Evolutionary conservation across 2,888 invertebrate genomes (phyloP), one percentile per base, ranked within the genome.

Genomic region (Drosophila tanythrix): DNA sequence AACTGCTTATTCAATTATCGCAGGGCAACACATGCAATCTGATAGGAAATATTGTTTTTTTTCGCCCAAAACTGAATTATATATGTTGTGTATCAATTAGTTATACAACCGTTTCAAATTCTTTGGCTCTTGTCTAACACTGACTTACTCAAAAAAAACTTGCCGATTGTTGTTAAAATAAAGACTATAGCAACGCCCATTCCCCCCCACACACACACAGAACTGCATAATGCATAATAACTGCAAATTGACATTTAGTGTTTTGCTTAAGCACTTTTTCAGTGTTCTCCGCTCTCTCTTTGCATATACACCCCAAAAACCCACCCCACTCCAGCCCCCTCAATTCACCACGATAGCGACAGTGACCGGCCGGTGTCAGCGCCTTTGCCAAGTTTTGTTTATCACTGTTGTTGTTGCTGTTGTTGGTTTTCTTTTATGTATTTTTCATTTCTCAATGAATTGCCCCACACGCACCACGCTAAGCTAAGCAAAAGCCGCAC

Each of bases 351-450:
- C 43, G 59, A 50, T 38, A 56, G 53, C 66, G 61, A 18, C 76
- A 80, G 61, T 81, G 81, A 77, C 90, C 90, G 90, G 87, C 87
- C 87, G 87, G 87, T 87, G 81, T 81, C 81, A 83, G 82, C 72
- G 87, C 69, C 87, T 77, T 77, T 83, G 84, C 76, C 65, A 62
- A 66, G 69, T 77, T 65, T 80, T 78, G 81, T 78, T 80, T 77
- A 77, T 72, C 62, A 60, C 25, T 60, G 46, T 62, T 68, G 69
- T 53, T 71, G 61, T 57, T 76, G 36, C 25, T 53, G 25, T 55
- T 55, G 27, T 15, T 62, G 48, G 61, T 61, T 69, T 65, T 76
- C 70, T 72, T 83, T 72, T 65, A 63, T 81, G 58, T 62, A 65
- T 77, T 74, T 79, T 80, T 76, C 62, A 73, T 83, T 88, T 84